Base-by-base conservation (phyloP, 1,140 invertebrate species). In the Sitobion miscanthi region DNA sequence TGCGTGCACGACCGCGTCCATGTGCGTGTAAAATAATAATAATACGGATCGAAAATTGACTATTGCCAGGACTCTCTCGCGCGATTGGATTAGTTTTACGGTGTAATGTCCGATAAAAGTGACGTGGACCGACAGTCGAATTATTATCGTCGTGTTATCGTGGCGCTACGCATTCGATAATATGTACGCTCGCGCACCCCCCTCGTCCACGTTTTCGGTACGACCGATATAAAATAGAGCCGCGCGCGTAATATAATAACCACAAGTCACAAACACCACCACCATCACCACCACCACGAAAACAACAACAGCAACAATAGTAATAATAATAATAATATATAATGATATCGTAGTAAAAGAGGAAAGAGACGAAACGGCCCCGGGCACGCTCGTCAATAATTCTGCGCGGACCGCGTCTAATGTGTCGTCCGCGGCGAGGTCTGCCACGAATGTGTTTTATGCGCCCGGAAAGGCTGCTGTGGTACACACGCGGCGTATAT, bases 51-150 rank as follows among this genome's bases (percentile, higher is more conserved):
- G 49, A 89, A 89, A 89, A 89, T 38, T 54, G 87, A 89, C 45
- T 83, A 17, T 11, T 14, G 47, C 14, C 14, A 25, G 25, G 69
- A 91, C 49, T 91, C 69, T 23, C 21, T 91, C 69, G 35, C 21
- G 62, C 23, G 90, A 91, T 91, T 82, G n/a, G 83, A 91, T 49
- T 91, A 82, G 42, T 82, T n/a, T 91, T 42, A 42, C 47, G n/a
- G 45, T 20, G 11, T 91, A 82, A 35, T 38, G 45, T 91, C 69
- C 38, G 83, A 91, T 91, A 35, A 82, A 83, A 91, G 30, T 35
- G 45, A n/a, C n/a, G 11, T 47, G 38, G 9, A 35, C 86, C 47
- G 14, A 87, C 25, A 85, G 23, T 25, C 23, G 25, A 23, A 42
- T 83, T 35, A 35, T 83, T 42, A 35, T 35, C 35, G 35, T 35